Evolutionary conservation across 2,797 vertebrate genomes (phyloP).

Genomic region (Lepilemur ruficaudatus): DNA sequence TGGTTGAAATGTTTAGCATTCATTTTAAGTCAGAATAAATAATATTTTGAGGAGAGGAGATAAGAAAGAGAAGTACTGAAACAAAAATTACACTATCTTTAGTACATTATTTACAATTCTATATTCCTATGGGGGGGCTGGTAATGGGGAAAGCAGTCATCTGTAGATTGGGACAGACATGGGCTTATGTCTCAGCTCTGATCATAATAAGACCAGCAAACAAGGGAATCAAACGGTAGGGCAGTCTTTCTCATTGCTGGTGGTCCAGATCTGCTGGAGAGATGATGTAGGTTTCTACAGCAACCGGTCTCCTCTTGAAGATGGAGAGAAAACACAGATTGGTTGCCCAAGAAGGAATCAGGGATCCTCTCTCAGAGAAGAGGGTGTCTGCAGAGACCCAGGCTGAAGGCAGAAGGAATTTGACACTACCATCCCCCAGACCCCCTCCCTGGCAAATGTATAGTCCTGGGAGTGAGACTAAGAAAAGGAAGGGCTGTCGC

Average conservation of each 20-base stretch:
- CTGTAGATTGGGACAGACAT: too few relatives aligned
- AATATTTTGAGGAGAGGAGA: too few relatives aligned
- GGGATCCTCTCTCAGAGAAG: neutral
- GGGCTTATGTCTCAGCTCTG: too few relatives aligned
- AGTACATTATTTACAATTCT: too few relatives aligned
- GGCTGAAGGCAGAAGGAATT: accelerated
- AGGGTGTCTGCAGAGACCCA: neutral
- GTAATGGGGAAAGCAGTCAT: too few relatives aligned
- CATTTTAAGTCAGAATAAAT: too few relatives aligned
- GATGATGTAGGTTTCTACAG: neutral
- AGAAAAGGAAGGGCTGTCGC: neutral
- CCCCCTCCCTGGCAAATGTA: neutral
- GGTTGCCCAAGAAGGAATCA: neutral
- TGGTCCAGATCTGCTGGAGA: neutral
- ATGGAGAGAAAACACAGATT: neutral
- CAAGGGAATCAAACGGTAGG: neutral
- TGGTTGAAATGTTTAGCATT: too few relatives aligned
- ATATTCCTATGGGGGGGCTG: too few relatives aligned
- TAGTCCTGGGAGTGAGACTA: neutral
- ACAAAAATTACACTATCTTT: too few relatives aligned
- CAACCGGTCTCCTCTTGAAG: neutral
- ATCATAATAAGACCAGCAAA: neutral
- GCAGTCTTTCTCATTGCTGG: neutral
- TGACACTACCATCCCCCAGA: too few relatives aligned
- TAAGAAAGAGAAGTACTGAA: too few relatives aligned